Conservation (phyloP, 2,113 vertebrate species). For the Zapornia atra region DNA sequence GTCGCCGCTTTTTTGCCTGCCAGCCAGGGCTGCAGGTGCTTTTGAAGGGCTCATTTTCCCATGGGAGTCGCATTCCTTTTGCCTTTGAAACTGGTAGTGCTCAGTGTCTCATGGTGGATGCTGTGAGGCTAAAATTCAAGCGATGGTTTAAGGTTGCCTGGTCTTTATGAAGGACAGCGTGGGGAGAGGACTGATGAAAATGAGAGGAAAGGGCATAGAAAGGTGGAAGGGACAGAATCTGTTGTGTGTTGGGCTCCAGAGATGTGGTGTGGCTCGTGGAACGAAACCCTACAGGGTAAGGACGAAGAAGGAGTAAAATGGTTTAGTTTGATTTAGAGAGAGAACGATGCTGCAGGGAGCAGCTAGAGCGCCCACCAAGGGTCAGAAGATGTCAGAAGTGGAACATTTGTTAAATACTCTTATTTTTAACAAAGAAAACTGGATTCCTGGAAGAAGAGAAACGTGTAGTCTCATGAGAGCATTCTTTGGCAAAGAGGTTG, state of each 20-base stretch:
- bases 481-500: neutral
- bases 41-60: neutral
- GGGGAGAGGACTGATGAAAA: neutral
- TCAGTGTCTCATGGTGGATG: accelerated
- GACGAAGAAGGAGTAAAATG: neutral
- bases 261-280: neutral
- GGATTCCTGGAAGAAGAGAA: neutral
- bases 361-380: neutral
- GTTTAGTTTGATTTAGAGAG: neutral
- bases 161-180: neutral
- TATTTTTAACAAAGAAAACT: neutral
- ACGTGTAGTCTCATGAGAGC: neutral
- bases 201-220: neutral
- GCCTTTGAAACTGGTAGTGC: accelerated
- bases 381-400: neutral
- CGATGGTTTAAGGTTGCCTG: neutral
- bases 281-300: neutral
- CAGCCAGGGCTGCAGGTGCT: neutral
- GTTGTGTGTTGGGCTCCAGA: neutral
- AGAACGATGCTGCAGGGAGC: neutral
- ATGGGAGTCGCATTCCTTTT: neutral
- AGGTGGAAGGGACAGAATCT: neutral
- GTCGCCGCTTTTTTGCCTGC: neutral
- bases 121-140: neutral
- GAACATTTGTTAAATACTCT: neutral